These are phyloP conservation scores for Tromatobia lineatoria DNA, from an alignment of 2,888 invertebrate species.

Conservation along the genomic window DNA sequence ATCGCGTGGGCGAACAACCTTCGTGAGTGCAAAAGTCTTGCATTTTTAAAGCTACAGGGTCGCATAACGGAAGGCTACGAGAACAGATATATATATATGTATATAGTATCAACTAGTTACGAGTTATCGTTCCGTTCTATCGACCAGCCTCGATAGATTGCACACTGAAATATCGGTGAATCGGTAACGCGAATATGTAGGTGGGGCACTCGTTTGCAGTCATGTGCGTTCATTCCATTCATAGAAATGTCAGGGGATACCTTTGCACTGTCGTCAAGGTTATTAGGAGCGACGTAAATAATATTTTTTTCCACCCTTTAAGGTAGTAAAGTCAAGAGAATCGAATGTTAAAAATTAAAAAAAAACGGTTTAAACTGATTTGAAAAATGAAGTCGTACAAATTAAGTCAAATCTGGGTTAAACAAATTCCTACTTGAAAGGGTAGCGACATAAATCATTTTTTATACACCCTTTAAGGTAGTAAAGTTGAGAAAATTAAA, in stretches of 20 bases:
- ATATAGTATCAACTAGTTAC: too few relatives aligned
- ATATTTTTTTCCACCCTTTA: background rate
- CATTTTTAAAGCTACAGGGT: constrained; percentile 56
- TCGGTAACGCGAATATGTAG: constrained; percentile 30
- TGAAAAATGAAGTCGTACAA: too few relatives aligned
- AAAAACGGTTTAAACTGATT: too few relatives aligned
- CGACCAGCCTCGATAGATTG: constrained; percentile 52
- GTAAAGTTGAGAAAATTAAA: too few relatives aligned
- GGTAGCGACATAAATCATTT: too few relatives aligned
- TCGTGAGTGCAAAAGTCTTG: constrained; percentile 34
- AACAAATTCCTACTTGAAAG: too few relatives aligned
- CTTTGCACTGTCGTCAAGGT: background rate
- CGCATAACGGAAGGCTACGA: constrained; percentile 59
- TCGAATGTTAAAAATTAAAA: too few relatives aligned
- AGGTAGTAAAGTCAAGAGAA: too few relatives aligned
- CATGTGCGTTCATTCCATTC: constrained; percentile 42
- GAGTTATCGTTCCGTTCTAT: constrained; percentile 59
- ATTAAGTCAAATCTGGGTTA: too few relatives aligned
- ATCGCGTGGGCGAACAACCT: constrained; percentile 64
- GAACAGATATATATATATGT: constrained; percentile 6
- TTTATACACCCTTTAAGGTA: too few relatives aligned
- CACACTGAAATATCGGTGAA: constrained; percentile 41
- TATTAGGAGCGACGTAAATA: background rate
- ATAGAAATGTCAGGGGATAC: constrained; percentile 55
- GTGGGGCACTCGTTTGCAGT: constrained; percentile 40